Conservation (phyloP, 2,888 invertebrate genomes). For the Lycaena phlaeas region DNA sequence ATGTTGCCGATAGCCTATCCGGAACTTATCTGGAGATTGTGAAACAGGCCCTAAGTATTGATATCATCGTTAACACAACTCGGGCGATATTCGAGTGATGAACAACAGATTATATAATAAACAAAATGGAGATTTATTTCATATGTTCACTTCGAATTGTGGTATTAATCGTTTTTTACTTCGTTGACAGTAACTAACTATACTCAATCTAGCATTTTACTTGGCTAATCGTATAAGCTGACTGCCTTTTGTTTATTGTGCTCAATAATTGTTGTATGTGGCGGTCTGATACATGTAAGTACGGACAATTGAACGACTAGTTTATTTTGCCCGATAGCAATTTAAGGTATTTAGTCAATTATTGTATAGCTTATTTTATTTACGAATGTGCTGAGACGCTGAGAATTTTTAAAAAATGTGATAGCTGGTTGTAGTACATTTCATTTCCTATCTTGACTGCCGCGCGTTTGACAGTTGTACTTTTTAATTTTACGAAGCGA, state of each 20-base stretch:
- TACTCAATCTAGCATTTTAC: constrained; percentile 64
- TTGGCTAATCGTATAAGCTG: constrained; percentile 45
- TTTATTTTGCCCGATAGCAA: constrained; percentile 48
- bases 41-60: neutral
- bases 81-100: neutral
- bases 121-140: constrained; percentile 15
- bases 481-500: neutral
- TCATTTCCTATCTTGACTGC: constrained; percentile 1
- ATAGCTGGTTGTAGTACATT: constrained; percentile 14
- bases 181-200: constrained; percentile 46
- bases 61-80: constrained; percentile 6
- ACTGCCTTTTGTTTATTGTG: constrained; percentile 67
- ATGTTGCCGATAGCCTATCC: too few species aligned
- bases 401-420: constrained; percentile 17
- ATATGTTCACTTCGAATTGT: constrained; percentile 14
- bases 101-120: neutral
- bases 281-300: constrained; percentile 28
- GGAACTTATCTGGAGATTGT: too few species aligned
- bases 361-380: constrained; percentile 54
- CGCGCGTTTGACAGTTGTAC: constrained; percentile 7
- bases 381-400: constrained; percentile 16
- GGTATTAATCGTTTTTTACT: constrained; percentile 25
- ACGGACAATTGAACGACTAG: constrained; percentile 47
- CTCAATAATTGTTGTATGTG: constrained; percentile 62
- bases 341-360: constrained; percentile 72